phyloP scores from a whole-genome alignment of 2,797 vertebrate genomes.

The Myiotriccus ornatus region DNA sequence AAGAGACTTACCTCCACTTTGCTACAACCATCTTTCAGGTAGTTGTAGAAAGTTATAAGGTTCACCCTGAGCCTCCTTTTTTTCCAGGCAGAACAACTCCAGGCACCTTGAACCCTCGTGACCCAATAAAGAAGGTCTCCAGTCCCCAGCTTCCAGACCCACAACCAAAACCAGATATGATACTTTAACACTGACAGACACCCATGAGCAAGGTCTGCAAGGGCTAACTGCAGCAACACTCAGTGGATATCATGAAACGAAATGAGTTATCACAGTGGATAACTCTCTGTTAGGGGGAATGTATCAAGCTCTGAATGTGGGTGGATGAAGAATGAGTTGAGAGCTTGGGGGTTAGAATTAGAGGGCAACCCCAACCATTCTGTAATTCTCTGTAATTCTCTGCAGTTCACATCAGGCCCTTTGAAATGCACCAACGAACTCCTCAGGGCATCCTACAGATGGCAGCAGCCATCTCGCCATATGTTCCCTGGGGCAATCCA shows the following conservation, averaged over 20 bases:
- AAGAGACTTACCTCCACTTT: background rate
- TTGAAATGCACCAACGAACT: background rate
- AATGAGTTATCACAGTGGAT: background rate
- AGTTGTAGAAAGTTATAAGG: background rate
- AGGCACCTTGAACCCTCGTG: background rate
- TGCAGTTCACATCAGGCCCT: background rate
- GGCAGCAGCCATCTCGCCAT: constrained; percentile 43
- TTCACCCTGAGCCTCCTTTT: background rate
- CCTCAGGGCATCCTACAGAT: constrained; percentile 45
- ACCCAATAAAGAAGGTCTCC: background rate
- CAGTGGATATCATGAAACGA: background rate
- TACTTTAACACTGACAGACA: background rate
- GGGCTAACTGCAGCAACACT: background rate
- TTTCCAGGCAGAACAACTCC: background rate
- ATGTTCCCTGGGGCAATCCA: background rate
- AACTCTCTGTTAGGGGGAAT: too few species aligned
- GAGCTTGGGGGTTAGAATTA: background rate
- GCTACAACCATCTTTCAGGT: background rate
- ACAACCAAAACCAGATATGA: background rate
- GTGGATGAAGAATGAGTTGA: background rate
- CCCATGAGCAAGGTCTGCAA: background rate
- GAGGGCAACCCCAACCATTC: background rate
- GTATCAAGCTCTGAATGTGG: background rate
- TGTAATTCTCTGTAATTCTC: background rate
- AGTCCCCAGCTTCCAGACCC: background rate